A percentile compares a stretch with the other conserved stretches of the same genome.
phyloP scores from a whole-genome alignment of 2,113 vertebrate genomes.

The Notechis scutatus region DNA sequence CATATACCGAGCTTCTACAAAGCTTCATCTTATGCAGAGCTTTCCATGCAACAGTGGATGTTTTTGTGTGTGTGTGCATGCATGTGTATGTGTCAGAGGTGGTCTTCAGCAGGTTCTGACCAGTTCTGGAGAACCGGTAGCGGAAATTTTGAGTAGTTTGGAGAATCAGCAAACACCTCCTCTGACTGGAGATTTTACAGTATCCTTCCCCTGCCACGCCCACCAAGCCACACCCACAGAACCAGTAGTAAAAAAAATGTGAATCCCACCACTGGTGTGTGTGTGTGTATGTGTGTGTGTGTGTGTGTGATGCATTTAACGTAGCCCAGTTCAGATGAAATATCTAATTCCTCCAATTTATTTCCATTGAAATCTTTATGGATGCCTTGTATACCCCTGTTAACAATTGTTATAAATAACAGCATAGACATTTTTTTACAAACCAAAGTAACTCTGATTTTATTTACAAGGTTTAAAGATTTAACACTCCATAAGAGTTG shows the following conservation, averaged over 20 bases:
- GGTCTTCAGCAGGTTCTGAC: too few relatives aligned
- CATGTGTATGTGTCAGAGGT: too few relatives aligned
- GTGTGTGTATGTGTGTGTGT: too few relatives aligned
- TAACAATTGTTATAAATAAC: neutral
- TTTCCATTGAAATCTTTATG: neutral
- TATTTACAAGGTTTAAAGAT: neutral
- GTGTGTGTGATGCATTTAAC: neutral
- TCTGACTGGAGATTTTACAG: too few relatives aligned
- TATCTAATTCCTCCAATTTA: neutral
- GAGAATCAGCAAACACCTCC: too few relatives aligned
- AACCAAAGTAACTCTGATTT: neutral
- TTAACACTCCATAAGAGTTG: neutral
- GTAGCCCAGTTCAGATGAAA: neutral
- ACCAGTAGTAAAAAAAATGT: too few relatives aligned
- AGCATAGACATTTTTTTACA: neutral
- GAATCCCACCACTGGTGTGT: too few relatives aligned
- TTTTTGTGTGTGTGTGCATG: neutral
- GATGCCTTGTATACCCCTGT: neutral
- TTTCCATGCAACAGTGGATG: neutral
- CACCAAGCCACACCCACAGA: too few relatives aligned
- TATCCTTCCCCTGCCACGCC: too few relatives aligned
- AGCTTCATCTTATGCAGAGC: neutral
- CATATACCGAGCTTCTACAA: neutral
- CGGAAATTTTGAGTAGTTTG: too few relatives aligned
- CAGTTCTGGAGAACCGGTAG: too few relatives aligned